Evolutionary conservation across 2,113 vertebrate species (phyloP), one percentile per base, ranked within the genome.

Genomic region (Halcyon senegalensis): DNA sequence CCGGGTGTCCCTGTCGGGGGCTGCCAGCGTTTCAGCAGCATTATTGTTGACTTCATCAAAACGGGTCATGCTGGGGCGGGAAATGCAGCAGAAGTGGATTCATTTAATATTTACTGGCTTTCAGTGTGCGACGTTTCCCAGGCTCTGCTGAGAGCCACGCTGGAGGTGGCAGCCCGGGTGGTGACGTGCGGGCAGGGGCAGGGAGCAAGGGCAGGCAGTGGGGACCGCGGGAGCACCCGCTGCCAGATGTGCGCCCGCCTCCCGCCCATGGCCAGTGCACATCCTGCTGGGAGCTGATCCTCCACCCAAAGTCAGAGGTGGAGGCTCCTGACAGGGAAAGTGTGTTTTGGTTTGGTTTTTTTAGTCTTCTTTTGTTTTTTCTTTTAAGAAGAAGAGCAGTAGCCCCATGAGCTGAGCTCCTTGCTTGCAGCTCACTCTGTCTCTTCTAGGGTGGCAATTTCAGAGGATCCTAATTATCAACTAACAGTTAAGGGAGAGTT

Each of bases 141-240:
- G 21, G 63, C 63, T 69, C 30, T 24, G 43, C 67, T 51, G 33
- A 27, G 56, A 63, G 48, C n/a, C 41, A 3, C 7, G 1, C 24
- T 8, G 20, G 28, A 18, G 46, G 19, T 24, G 70, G 39, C 46
- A 24, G 48, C 50, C 23, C 3, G 37, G 62, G 14, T 0, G 3
- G 13, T 37, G 33, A 10, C 1, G 2, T 16, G 30, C 1, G 1
- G 55, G 44, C 51, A 37, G 37, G 23, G 28, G 24, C 15, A 28
- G 44, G 53, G 35, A 35, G 44, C 51, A 37, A 33, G 23, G 28
- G 24, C 15, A 28, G 44, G 53, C 43, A 53, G 50, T 5, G 10
- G 0, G 0, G 55, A 51, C 41, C 5, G 9, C 0, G 0, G 56
- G 37, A 37, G 64, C 67, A 24, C 24, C 30, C 5, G 0, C n/a